phyloP scores from a whole-genome alignment of 2,797 vertebrate species.

The Esox lucius region DNA sequence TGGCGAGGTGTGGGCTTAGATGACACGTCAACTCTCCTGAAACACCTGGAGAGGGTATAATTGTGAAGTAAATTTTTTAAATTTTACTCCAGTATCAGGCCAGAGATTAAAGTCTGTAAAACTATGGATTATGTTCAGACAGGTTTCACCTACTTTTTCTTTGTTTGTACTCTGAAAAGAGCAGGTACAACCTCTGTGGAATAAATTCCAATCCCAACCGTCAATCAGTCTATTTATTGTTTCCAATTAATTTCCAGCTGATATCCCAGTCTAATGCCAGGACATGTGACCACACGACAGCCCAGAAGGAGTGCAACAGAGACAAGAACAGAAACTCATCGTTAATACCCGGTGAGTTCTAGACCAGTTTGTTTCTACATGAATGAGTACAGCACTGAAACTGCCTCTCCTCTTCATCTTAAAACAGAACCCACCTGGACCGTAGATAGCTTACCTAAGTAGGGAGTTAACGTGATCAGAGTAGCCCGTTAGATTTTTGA shows the following conservation, averaged over 20 bases:
- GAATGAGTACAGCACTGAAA: not conserved
- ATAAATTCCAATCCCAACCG: not conserved
- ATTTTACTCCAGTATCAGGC: too few relatives aligned
- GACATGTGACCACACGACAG: conserved; percentile 80
- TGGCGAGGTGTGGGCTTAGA: too few relatives aligned
- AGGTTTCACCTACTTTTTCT: not conserved
- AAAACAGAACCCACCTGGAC: not conserved
- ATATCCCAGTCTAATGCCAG: conserved; percentile 80
- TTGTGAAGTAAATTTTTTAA: too few relatives aligned
- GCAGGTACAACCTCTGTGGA: not conserved
- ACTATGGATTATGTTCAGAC: too few relatives aligned
- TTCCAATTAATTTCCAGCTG: conserved; percentile 71
- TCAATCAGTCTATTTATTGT: not conserved
- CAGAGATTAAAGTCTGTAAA: too few relatives aligned
- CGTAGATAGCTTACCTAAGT: not conserved
- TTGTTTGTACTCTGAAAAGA: not conserved
- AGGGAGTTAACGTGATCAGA: too few relatives aligned
- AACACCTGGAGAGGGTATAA: too few relatives aligned
- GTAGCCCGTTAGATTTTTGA: not conserved
- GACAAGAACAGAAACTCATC: conserved; percentile 87
- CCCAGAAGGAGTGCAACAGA: conserved; percentile 84
- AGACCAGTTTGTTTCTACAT: not conserved
- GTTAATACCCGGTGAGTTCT: conserved; percentile 84
- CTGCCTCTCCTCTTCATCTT: not conserved
- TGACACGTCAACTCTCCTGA: too few relatives aligned